These are phyloP conservation scores for Ochropleura plecta DNA, from an alignment of 2,888 invertebrate species.

Conservation along the genomic window DNA sequence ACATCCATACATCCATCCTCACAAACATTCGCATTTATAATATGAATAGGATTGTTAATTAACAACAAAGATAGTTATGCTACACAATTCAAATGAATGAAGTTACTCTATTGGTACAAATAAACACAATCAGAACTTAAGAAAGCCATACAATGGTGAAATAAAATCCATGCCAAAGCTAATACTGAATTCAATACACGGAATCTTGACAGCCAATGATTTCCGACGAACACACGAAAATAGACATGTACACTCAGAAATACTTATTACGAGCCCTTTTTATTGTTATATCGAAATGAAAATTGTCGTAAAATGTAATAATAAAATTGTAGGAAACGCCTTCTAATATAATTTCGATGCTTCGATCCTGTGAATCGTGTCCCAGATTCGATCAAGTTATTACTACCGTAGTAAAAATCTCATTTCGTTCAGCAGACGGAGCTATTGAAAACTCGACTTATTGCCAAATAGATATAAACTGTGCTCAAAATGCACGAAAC, in stretches of 20 bases:
- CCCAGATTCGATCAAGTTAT: slow-evolving; percentile 76
- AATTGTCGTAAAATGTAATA: slow-evolving; percentile 69
- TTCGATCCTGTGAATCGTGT: slow-evolving; percentile 63
- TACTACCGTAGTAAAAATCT: slow-evolving; percentile 79
- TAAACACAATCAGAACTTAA: slow-evolving; percentile 20
- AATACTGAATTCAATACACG: slow-evolving; percentile 36
- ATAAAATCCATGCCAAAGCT: slow-evolving; percentile 16
- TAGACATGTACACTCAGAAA: slow-evolving; percentile 37
- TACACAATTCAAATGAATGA: not conserved
- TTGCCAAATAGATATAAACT: slow-evolving; percentile 77
- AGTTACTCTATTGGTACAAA: slow-evolving; percentile 9
- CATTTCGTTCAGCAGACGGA: slow-evolving; percentile 73
- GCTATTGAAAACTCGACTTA: slow-evolving; percentile 77
- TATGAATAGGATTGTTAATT: too few relatives aligned
- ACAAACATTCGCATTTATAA: too few relatives aligned
- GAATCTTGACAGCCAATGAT: slow-evolving; percentile 28
- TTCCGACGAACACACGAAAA: slow-evolving; percentile 35
- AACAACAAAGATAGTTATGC: not conserved
- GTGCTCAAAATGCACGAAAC: slow-evolving; percentile 70
- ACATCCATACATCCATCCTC: too few relatives aligned
- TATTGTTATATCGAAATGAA: slow-evolving; percentile 58
- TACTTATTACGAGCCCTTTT: slow-evolving; percentile 45
- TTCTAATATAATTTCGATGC: slow-evolving; percentile 70
- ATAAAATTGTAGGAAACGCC: slow-evolving; percentile 68
- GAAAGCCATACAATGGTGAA: slow-evolving; percentile 13